Evolutionary conservation across 1,140 invertebrate genomes (phyloP), one percentile per base, ranked within the genome.

Genomic region (Subanguina moxae): DNA sequence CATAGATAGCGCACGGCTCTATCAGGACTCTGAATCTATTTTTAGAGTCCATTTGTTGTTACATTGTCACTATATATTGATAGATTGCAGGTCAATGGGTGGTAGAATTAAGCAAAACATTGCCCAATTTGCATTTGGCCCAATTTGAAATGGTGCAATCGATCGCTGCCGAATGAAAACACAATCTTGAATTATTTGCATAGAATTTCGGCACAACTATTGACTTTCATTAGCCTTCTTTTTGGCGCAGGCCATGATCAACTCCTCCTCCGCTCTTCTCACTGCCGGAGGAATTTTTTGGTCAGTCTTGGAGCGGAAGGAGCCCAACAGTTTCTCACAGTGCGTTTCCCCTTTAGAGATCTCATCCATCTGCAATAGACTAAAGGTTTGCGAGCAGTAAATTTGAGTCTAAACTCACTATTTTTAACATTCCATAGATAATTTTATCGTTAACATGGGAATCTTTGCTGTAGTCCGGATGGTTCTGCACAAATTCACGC

Each of bases 401-500:
- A 61, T 61, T 19, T 25, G 3, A 61, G 8, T 61, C n/a, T 7
- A 61, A 25, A 66, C 71, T 46, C 48, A 82, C 80, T 23, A 64
- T 59, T 62, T 71, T 79, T 17, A 97, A 80, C 30, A 98, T 84
- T 85, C 98, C 95, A 82, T 96, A 98, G 80, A 92, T 92, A 62
- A 96, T 94, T 67, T 86, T 84, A 73, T 97, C 91, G 1, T 87
- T 87, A 1, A 99, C 90, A 52, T 90, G 86, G 0, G 94, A 94
- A 84, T 99, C 94, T 80, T 91, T 85, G 71, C 87, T 86, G 85
- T 99, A 99, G 58, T 90, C 88, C 0, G 91, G 88, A 86, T 99
- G 96, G 1, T 86, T 86, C 28, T 87, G 86, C 62, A 98, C 90
- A 86, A 95, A 94, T 67, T 91, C 87, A 25, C 96, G 86, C 72